Percentiles rank a stretch among this genome's conserved stretches.
Evolutionary conservation across 2,113 vertebrate genomes (phyloP).

Genomic region (Corythoichthys haematopterus): DNA sequence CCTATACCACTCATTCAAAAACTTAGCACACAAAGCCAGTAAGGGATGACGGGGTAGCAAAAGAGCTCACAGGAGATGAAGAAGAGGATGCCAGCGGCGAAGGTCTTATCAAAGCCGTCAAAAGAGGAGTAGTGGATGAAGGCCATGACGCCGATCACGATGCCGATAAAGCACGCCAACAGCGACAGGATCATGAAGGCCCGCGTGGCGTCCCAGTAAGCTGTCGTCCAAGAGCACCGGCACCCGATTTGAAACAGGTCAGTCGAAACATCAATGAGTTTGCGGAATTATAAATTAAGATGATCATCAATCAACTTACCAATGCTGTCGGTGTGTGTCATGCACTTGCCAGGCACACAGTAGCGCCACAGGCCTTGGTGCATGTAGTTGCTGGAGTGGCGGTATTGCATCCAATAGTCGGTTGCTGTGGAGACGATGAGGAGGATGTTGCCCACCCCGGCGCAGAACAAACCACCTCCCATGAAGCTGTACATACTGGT

Average conservation of each 20-base stretch:
- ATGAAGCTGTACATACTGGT: conserved; percentile 79
- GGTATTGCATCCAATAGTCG: conserved; percentile 80
- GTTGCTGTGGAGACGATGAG: conserved; percentile 76
- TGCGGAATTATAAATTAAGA: too few species aligned
- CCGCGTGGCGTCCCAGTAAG: conserved; percentile 75
- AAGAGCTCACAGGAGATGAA: conserved; percentile 71
- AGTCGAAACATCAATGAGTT: too few species aligned
- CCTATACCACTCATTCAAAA: too few species aligned
- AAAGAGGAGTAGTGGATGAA: conserved; percentile 76
- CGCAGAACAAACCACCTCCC: conserved; percentile 78
- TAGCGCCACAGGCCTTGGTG: conserved; percentile 78
- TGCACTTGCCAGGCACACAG: conserved; percentile 75
- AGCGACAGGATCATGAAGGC: conserved; percentile 78
- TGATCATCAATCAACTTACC: conserved; percentile 46
- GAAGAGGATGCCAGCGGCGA: conserved; percentile 75
- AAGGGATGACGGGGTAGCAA: too few species aligned
- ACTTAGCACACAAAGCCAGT: too few species aligned
- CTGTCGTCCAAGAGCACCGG: conserved; percentile 30
- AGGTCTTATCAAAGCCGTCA: conserved; percentile 73
- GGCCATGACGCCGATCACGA: conserved; percentile 75
- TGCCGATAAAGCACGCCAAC: conserved; percentile 74
- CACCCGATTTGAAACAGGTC: not conserved
- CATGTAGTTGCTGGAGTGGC: conserved; percentile 74
- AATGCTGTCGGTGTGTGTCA: conserved; percentile 75
- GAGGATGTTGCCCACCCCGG: conserved; percentile 74